Evolutionary conservation across 1,140 invertebrate genomes (phyloP), one percentile per base, ranked within the genome.

Genomic region (Nasonia giraulti): DNA sequence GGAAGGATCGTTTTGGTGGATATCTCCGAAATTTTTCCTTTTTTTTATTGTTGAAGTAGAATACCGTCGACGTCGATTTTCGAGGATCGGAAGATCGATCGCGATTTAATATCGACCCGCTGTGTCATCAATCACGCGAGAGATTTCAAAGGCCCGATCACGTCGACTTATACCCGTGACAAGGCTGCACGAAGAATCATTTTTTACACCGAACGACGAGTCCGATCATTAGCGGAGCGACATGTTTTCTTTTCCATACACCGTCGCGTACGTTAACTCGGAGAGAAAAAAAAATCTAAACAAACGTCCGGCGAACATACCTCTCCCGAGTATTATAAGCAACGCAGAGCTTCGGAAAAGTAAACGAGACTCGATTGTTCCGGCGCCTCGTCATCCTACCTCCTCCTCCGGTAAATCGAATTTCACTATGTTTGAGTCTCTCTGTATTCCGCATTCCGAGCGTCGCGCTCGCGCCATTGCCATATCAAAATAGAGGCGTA

Each of bases 291-390:
- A 55, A 20, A 17, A 55, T 62, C 20, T 6, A 62, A 62, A 62
- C 55, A 62, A 62, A 62, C 3, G 7, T 7, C 1, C 8, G 40
- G 7, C 4, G 17, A 20, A 62, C 20, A 27, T 27, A 62, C 12
- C 20, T 44, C 8, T 10, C 40, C 10, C 40, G 7, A 44, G 8
- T 10, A 44, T 37, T 6, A 10, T 44, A 40, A 40, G 40, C 40
- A 40, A 40, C 8, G 8, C 0, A 44, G 40, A 62, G 5, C 20
- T 62, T 62, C 17, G 12, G 12, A 55, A 62, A 10, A 31, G 87
- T 89, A 89, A 89, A 89, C 87, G 89, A 89, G 90, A 89, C 87
- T 85, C 87, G 27, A 90, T 90, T 90, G 88, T 90, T 89, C 89
- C 87, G 82, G 71, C 82, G 86, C 83, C 76, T 83, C 87, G 86